A percentile compares a stretch with the other conserved stretches of the same genome.
These are phyloP conservation scores for Astur gentilis DNA, from an alignment of 2,113 vertebrate species.

Conservation along the genomic window DNA sequence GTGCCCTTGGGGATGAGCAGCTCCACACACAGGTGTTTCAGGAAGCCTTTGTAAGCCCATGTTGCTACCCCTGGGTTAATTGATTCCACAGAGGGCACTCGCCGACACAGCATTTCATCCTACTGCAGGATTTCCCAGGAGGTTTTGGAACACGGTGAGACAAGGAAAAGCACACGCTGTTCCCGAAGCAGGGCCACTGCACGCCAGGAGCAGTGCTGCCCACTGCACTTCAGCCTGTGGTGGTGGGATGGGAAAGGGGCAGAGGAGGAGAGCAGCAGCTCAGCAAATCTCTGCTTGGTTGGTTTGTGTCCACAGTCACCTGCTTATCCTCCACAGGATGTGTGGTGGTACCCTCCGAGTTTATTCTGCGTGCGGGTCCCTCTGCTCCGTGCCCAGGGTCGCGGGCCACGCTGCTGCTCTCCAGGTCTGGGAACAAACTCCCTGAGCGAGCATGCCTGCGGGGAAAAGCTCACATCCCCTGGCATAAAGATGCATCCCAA, in stretches of 20 bases:
- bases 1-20: background rate
- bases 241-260: background rate
- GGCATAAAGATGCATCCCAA: background rate
- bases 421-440: background rate
- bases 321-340: fast-evolving
- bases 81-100: background rate
- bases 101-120: fast-evolving
- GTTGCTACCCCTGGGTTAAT: background rate
- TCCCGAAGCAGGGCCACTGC: background rate
- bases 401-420: background rate
- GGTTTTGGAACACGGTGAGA: background rate
- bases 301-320: background rate
- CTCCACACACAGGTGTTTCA: fast-evolving
- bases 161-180: background rate
- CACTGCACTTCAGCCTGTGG: fast-evolving
- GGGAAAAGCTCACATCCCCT: background rate
- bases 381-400: background rate
- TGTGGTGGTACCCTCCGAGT: no score
- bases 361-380: background rate
- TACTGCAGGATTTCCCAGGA: background rate
- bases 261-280: background rate
- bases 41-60: background rate
- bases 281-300: background rate
- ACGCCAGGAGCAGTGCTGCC: background rate
- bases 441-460: background rate